Base-by-base conservation (phyloP, 2,113 vertebrate species). In the Myiozetetes cayanensis region DNA sequence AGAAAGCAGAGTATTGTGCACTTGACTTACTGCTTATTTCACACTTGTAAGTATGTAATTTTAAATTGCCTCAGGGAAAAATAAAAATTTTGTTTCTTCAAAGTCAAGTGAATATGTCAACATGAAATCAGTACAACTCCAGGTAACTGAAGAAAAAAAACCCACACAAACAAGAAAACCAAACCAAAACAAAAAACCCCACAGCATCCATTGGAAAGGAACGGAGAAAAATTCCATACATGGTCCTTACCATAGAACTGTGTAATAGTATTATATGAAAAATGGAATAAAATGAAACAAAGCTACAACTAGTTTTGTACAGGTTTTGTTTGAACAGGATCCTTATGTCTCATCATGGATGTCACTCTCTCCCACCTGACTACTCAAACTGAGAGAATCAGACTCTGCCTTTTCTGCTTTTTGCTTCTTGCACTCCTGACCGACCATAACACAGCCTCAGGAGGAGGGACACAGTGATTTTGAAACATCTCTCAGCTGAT, bases 1-100 rank as follows among this genome's bases (percentile, higher is more conserved):
- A 74, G 12, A 19, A 49, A 22, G 2, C 20, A 33, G 33, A 62
- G 2, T 58, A n/a, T 49, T 3, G 0, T 53, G 3, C 11, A 4
- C 17, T 21, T 70, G 23, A 63, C 2, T 62, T 44, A 30, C 15
- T 52, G 5, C 4, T 0, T 63, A 18, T 78, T 72, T 86, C 47
- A 39, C 6, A 27, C 14, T 44, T 50, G 2, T 39, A 46, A 70
- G 5, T 16, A 71, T 52, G 4, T 10, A 71, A 52, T n/a, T 47
- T 76, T 72, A 28, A 30, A 14, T n/a, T 10, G 12, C 23, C 11
- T 22, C 17, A 22, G 14, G 2, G 2, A 16, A 56, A 65, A 80
- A 81, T 61, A 44, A 28, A 52, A 55, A 35, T 43, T 31, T 58
- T 50, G 2, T 65, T 65, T 41, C 35, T 73, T 85, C 33, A 35